Base-by-base conservation (phyloP, 1,140 invertebrate genomes). In the Cephus cinctus region DNA sequence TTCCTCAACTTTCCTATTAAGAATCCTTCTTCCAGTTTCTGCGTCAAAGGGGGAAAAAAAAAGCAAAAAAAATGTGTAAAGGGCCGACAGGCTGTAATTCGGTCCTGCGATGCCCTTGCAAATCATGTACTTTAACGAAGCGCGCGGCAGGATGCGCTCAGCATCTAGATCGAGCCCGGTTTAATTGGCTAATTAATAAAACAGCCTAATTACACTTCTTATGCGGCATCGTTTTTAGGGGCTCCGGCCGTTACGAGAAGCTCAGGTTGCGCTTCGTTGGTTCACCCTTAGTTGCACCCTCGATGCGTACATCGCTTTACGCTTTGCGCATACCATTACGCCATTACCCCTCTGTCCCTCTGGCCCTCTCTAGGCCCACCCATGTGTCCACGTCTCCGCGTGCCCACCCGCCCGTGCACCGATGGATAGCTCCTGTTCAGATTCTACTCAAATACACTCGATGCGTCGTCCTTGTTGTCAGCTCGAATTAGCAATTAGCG, bases 151-250 rank as follows among this genome's bases (percentile, higher is more conserved):
- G 45, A 51, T 52, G 46, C 11, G 12, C 23, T 9, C 22, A 47
- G 49, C 41, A 67, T 67, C 63, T 64, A 66, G 67, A 69, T 69
- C 47, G 43, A 34, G 50, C 22, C 45, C 43, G 47, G 52, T 52
- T 67, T 67, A 67, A 69, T 69, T 69, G 56, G 59, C 61, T 66
- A 66, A 67, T 69, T 69, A 67, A 67, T 66, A 69, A 61, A 63
- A 54, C 43, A 44, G 38, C 54, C 54, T 65, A 67, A 69, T 67
- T 69, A 64, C 54, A 34, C 34, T 53, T 52, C 36, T 56, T 58
- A 43, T 43, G 56, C 52, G 49, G 38, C 41, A 32, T 42, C 45
- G 45, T 58, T 65, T 65, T 65, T 56, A 61, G 56, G 55, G 47
- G 39, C 43, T 51, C 46, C 52, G 47, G 38, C 31, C 43, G 20